Base-by-base conservation (phyloP, 2,888 invertebrate genomes). In the Platycheirus rosarum region DNA sequence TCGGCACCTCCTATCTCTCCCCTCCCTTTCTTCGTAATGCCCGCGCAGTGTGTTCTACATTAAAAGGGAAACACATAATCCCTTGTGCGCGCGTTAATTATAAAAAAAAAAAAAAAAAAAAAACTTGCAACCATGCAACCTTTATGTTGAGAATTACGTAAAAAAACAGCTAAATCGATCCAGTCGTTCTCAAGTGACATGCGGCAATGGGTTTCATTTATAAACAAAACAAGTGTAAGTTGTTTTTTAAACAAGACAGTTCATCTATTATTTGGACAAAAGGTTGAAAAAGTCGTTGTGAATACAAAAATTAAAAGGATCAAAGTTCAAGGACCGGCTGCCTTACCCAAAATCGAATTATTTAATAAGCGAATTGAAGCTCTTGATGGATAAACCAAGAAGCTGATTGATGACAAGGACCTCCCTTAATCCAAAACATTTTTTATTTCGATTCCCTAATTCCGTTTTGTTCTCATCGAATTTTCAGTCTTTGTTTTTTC, bases 291-390 rank as follows among this genome's bases (percentile, higher is more conserved):
- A 29, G 29, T n/a, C 20, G 14, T 20, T 62, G 16, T 23, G 7
- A 26, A 20, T n/a, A 53, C 5, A 16, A 1, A 13, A 44, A 57
- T n/a, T n/a, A 55, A 74, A 63, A 48, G 75, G 75, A 62, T 68
- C 62, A 63, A 32, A 62, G 32, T 51, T 53, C 46, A 53, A 46
- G 16, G 35, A 63, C 35, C 53, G 20, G 51, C 63, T 71, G 73
- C 66, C 76, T 42, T 29, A 14, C 37, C 48, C n/a, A n/a, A 77
- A 82, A 77, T 68, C 71, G 82, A 82, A 82, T 82, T 71, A 82
- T 82, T 82, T 82, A 82, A 82, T 76, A 82, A 71, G 53, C 63
- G 66, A 77, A 71, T 82, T 82, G 71, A 77, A 82, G 77, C 68
- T 26, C 51, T 77, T 82, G 82, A 82, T 82, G 82, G 82, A 82